phyloP scores from a whole-genome alignment of 1,140 invertebrate species.

The Pseudomyrmex sp. region DNA sequence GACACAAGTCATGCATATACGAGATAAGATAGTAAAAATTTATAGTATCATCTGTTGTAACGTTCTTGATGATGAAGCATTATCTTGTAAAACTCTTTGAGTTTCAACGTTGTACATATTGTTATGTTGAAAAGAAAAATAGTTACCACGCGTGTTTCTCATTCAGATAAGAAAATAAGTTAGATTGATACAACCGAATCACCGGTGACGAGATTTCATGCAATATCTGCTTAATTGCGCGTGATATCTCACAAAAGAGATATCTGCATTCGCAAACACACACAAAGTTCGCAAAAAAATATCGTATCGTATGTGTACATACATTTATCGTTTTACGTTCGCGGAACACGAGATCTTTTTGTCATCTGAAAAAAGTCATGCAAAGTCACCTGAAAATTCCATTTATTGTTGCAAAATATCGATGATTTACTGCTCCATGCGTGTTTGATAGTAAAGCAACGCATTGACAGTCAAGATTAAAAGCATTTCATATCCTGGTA shows the following conservation, averaged over 20 bases:
- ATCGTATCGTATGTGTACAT: not conserved
- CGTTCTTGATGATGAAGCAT: conserved; percentile 60
- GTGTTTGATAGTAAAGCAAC: not conserved
- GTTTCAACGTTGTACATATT: conserved; percentile 48
- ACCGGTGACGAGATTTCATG: not conserved
- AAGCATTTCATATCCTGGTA: not conserved
- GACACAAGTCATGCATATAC: not conserved
- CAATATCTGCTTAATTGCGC: conserved; percentile 17
- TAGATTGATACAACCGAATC: not conserved
- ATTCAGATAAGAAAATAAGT: conserved; percentile 49
- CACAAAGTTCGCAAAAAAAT: too few relatives aligned
- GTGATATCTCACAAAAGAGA: not conserved
- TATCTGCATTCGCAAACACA: not conserved
- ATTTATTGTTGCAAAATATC: not conserved
- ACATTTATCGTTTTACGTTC: not conserved
- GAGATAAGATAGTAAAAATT: conserved; percentile 69
- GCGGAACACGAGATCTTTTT: not conserved
- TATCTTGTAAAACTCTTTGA: conserved; percentile 68
- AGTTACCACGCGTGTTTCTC: conserved; percentile 42
- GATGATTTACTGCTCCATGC: not conserved
- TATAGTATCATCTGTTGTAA: conserved; percentile 35
- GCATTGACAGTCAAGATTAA: not conserved
- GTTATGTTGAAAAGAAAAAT: conserved; percentile 58
- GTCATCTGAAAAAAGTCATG: not conserved
- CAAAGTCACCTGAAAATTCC: not conserved